Evolutionary conservation across 2,113 vertebrate genomes (phyloP).

Genomic region (Clarias macrocephalus): DNA sequence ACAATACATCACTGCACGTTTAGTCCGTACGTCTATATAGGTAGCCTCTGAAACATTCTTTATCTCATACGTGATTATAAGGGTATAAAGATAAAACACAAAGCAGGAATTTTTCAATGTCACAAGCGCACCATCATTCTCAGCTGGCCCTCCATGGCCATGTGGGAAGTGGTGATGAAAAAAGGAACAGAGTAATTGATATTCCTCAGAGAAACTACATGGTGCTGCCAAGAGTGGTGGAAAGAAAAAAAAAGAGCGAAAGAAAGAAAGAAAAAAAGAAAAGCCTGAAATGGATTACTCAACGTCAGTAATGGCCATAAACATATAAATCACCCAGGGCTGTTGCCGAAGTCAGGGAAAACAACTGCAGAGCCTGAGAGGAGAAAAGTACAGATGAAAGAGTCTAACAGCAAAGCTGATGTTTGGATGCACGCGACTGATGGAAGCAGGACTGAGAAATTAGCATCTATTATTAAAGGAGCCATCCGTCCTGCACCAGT

Average conservation of each 20-base stretch:
- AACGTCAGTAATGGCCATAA: slow-evolving; percentile 75
- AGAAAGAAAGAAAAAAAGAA: slow-evolving; percentile 33
- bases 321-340: slow-evolving; percentile 77
- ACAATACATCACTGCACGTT: slow-evolving; percentile 3
- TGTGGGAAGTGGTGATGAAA: slow-evolving; percentile 63
- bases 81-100: neutral
- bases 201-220: slow-evolving; percentile 65
- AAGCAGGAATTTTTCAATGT: slow-evolving; percentile 19
- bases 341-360: slow-evolving; percentile 63
- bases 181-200: slow-evolving; percentile 70
- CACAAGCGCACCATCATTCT: neutral
- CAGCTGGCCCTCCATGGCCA: slow-evolving; percentile 23
- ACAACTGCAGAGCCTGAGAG: slow-evolving; percentile 58
- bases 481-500: neutral
- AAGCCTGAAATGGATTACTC: slow-evolving; percentile 73
- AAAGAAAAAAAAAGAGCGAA: slow-evolving; percentile 46
- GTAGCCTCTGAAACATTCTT: neutral
- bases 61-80: neutral
- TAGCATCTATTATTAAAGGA: slow-evolving; percentile 22
- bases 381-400: slow-evolving; percentile 13
- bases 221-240: slow-evolving; percentile 65
- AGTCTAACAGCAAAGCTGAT: neutral
- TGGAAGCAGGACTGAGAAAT: neutral
- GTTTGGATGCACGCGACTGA: neutral
- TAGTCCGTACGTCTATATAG: slow-evolving; percentile 44